These are phyloP conservation scores for Ceratina australensis DNA, from an alignment of 1,140 invertebrate species.

Conservation along the genomic window DNA sequence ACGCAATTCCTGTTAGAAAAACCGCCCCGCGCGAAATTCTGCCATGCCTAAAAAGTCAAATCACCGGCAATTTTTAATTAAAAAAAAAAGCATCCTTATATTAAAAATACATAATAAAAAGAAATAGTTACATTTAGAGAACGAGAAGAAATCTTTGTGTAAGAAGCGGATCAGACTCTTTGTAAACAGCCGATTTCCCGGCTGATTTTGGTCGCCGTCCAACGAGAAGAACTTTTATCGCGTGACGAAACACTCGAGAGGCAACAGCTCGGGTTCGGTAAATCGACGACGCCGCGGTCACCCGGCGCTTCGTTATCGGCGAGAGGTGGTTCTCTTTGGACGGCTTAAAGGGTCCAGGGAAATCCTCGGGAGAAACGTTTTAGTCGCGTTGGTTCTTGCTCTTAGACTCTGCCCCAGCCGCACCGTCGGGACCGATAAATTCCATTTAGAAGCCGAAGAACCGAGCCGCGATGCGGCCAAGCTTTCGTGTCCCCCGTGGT, in stretches of 20 bases:
- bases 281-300: not conserved
- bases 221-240: constrained; percentile 14
- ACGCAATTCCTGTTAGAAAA: no score
- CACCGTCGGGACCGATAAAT: constrained; percentile 53
- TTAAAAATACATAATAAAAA: no score
- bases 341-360: not conserved
- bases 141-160: no score
- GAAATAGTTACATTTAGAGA: no score
- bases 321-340: not conserved
- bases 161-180: no score
- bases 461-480: constrained; percentile 1
- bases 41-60: no score
- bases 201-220: constrained; percentile 23
- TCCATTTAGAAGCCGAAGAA: constrained; percentile 47
- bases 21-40: no score
- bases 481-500: not conserved
- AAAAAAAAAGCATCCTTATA: no score
- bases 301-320: not conserved
- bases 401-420: not conserved
- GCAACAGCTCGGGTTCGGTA: not conserved
- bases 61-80: no score
- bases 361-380: not conserved
- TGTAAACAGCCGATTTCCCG: not conserved
- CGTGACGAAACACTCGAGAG: not conserved
- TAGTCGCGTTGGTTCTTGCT: not conserved